These are phyloP conservation scores for Antitype chi DNA, from an alignment of 2,888 invertebrate genomes.

Conservation along the genomic window DNA sequence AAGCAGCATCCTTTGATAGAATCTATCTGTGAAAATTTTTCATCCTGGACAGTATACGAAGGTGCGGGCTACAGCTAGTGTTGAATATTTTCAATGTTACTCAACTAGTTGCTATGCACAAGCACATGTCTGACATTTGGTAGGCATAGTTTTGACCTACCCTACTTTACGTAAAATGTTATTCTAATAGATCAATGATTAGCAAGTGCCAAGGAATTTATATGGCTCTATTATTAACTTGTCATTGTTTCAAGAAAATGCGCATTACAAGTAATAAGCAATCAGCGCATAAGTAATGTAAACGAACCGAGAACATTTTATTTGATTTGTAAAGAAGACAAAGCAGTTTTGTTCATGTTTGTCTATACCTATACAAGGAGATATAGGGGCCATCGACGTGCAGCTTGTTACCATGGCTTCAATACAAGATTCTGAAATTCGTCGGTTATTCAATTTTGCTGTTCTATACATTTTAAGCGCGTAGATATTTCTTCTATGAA, in stretches of 20 bases:
- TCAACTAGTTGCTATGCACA: not conserved
- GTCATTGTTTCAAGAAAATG: constrained; percentile 16
- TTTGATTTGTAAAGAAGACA: too few species aligned
- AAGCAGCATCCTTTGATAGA: too few species aligned
- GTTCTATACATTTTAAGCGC: too few species aligned
- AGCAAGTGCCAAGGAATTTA: constrained; percentile 4
- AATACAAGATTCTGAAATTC: too few species aligned
- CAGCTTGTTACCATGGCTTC: too few species aligned
- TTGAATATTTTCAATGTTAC: not conserved
- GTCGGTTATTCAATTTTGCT: too few species aligned
- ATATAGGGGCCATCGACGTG: too few species aligned
- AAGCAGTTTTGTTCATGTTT: not conserved
- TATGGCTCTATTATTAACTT: not conserved
- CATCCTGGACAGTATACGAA: not conserved
- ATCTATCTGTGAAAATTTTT: too few species aligned
- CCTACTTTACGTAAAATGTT: not conserved
- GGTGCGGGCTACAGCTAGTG: not conserved
- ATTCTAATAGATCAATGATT: not conserved
- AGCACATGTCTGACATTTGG: not conserved
- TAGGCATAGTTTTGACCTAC: not conserved
- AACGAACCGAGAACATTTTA: not conserved
- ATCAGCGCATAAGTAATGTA: not conserved
- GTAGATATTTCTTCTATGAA: too few species aligned
- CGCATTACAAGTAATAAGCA: not conserved
- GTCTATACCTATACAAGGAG: not conserved